Evolutionary conservation across 2,113 vertebrate genomes (phyloP).

Genomic region (Solenodon paradoxus): DNA sequence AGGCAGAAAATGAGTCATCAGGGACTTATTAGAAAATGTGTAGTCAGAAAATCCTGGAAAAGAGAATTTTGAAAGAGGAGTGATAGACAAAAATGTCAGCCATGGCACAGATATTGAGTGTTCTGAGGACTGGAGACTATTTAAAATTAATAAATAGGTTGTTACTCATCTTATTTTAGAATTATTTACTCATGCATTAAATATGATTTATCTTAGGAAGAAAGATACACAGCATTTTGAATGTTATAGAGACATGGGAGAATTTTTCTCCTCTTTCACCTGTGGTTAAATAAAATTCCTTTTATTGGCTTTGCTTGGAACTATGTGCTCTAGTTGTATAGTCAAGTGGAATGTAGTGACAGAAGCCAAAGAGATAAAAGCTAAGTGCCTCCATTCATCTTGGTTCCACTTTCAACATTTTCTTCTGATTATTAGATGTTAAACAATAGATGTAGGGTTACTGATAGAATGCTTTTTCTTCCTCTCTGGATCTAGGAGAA

Average conservation of each 20-base stretch:
- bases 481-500: neutral
- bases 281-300: conserved; percentile 9
- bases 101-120: neutral
- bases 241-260: neutral
- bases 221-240: neutral
- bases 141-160: neutral
- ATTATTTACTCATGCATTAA: conserved; percentile 35
- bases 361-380: conserved; percentile 22
- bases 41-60: conserved; percentile 26
- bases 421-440: neutral
- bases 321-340: neutral
- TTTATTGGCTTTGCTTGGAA: conserved; percentile 32
- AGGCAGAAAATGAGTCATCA: conserved; percentile 35
- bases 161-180: conserved; percentile 12
- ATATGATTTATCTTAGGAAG: neutral
- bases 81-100: neutral
- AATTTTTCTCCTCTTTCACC: neutral
- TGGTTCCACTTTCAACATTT: neutral
- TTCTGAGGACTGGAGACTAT: neutral
- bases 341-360: neutral
- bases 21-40: conserved; percentile 1
- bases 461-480: neutral
- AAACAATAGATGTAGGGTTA: neutral
- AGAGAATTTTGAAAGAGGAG: neutral
- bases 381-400: conserved; percentile 35